A percentile compares a stretch with the other conserved stretches of the same genome.
phyloP scores from a whole-genome alignment of 2,797 vertebrate species.

The Pempheris klunzingeri region DNA sequence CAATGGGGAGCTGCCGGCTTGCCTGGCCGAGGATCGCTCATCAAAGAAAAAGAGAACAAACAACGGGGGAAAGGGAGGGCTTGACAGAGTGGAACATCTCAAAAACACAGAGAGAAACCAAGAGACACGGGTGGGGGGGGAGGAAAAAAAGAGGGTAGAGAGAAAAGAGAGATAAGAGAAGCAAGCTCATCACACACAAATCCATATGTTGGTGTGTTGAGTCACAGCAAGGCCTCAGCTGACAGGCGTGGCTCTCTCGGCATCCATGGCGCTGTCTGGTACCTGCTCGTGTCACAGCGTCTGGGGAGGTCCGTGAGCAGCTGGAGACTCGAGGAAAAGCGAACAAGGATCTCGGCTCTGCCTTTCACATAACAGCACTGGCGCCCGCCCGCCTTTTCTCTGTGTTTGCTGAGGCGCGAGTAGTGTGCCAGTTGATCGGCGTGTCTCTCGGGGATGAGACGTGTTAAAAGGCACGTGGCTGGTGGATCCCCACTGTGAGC shows the following conservation, averaged over 20 bases:
- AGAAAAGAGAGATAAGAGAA: constrained; percentile 65
- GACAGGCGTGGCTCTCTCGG: constrained; percentile 47
- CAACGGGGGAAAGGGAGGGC: constrained; percentile 69
- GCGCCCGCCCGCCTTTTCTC: constrained; percentile 10
- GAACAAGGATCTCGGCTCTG: constrained; percentile 40
- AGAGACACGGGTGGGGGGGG: constrained; percentile 30
- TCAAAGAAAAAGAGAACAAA: constrained; percentile 80
- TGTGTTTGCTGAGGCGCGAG: constrained; percentile 42
- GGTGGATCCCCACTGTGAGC: constrained; percentile 55
- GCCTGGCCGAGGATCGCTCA: constrained; percentile 71
- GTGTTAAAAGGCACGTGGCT: constrained; percentile 69
- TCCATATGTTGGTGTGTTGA: constrained; percentile 68
- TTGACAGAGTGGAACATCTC: constrained; percentile 76
- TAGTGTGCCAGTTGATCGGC: constrained; percentile 36
- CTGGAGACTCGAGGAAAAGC: constrained; percentile 37
- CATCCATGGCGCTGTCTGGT: constrained; percentile 28
- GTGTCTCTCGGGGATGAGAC: constrained; percentile 53
- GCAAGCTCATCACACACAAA: constrained; percentile 64
- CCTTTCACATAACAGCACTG: constrained; percentile 34
- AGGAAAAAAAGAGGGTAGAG: constrained; percentile 19
- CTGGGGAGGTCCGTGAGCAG: constrained; percentile 44
- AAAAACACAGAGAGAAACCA: constrained; percentile 65
- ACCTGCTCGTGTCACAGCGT: constrained; percentile 1
- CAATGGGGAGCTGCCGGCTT: constrained; percentile 77
- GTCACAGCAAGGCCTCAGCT: constrained; percentile 47